Percentiles rank a stretch among this genome's conserved stretches.
phyloP scores from a whole-genome alignment of 2,113 vertebrate species.

The Parus major region DNA sequence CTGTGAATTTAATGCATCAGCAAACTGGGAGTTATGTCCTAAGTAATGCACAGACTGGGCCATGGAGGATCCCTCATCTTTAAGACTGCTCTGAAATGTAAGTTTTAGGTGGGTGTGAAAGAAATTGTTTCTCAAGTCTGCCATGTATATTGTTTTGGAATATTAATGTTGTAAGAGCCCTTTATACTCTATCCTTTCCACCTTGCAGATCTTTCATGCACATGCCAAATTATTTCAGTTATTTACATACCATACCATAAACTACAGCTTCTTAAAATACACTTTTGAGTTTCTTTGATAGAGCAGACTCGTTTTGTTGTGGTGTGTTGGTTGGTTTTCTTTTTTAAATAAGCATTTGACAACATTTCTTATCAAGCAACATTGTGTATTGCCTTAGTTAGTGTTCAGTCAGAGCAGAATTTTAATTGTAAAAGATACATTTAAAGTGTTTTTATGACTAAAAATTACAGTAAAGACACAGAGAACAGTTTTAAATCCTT shows the following conservation, averaged over 20 bases:
- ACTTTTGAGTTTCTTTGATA: neutral
- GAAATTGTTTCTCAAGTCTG: neutral
- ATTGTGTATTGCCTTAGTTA: neutral
- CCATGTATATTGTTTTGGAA: neutral
- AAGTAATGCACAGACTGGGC: neutral
- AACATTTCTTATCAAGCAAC: neutral
- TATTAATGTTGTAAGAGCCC: neutral
- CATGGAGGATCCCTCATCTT: accelerated
- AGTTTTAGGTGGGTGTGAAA: neutral
- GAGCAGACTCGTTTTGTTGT: neutral
- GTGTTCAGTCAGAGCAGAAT: neutral
- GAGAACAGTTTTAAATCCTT: neutral
- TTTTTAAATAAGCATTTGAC: neutral
- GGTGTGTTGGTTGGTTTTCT: neutral
- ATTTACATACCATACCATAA: neutral
- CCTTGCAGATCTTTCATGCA: neutral
- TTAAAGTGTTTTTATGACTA: neutral
- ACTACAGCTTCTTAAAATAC: neutral
- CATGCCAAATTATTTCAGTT: neutral
- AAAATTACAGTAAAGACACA: neutral
- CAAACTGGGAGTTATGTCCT: neutral
- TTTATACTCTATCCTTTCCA: neutral
- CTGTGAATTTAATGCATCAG: neutral
- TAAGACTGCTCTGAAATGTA: neutral
- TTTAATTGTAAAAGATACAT: neutral